phyloP scores from a whole-genome alignment of 2,888 invertebrate genomes.

The Ophion ventricosus region DNA sequence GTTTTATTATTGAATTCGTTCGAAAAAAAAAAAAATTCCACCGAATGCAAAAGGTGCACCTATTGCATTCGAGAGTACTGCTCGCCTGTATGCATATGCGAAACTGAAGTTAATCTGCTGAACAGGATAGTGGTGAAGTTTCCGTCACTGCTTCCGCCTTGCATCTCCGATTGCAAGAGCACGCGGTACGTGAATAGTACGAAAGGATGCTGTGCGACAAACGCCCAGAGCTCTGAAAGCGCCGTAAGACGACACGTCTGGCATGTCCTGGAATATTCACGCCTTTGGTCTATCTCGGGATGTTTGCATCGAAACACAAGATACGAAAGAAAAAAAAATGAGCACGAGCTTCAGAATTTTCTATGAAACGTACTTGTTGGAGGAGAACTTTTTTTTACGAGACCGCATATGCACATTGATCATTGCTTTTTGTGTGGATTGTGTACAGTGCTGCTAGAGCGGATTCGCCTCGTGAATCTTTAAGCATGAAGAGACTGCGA shows the following conservation, averaged over 20 bases:
- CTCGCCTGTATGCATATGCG: neutral
- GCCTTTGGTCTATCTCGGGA: neutral
- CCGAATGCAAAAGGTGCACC: no score
- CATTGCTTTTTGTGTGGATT: conserved; percentile 11
- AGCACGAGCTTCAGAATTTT: conserved; percentile 8
- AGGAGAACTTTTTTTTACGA: neutral
- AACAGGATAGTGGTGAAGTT: neutral
- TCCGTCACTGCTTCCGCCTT: neutral
- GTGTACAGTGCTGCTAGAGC: neutral
- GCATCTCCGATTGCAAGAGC: no score
- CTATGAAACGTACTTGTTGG: conserved; percentile 1
- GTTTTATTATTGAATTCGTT: no score
- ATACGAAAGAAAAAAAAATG: neutral
- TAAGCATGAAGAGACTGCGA: conserved; percentile 17
- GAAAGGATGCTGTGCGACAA: neutral
- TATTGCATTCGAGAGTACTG: neutral
- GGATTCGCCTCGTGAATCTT: conserved; percentile 43
- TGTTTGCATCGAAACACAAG: conserved; percentile 5
- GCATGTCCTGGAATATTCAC: neutral
- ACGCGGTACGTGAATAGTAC: neutral
- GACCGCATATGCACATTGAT: conserved; percentile 1
- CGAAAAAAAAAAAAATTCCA: no score
- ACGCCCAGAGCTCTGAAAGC: neutral
- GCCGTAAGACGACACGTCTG: neutral
- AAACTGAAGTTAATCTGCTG: neutral